Evolutionary conservation across 2,888 invertebrate species (phyloP).

Genomic region (Melanostoma mellinum): DNA sequence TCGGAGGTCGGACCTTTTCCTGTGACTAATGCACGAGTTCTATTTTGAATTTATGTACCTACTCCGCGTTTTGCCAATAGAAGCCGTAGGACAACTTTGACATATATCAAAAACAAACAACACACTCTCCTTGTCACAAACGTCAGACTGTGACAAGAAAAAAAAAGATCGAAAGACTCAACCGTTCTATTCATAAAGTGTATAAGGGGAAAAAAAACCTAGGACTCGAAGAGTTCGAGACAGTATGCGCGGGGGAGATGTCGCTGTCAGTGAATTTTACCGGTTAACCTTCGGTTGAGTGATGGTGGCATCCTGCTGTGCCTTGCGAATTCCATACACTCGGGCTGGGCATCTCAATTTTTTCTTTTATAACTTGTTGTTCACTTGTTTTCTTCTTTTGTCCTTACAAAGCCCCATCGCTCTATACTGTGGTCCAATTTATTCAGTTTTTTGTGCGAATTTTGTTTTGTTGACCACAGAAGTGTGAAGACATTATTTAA

Average conservation of each 20-base stretch:
- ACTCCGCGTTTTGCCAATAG: constrained; percentile 46
- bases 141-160: constrained; percentile 52
- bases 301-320: constrained; percentile 65
- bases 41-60: constrained; percentile 57
- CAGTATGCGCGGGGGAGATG: constrained; percentile 61
- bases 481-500: constrained; percentile 73
- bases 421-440: constrained; percentile 71
- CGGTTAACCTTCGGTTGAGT: constrained; percentile 67
- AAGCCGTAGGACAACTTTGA: constrained; percentile 63
- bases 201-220: constrained; percentile 53
- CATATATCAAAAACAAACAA: constrained; percentile 67
- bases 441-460: constrained; percentile 58
- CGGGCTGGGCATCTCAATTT: constrained; percentile 40
- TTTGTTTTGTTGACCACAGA: constrained; percentile 71
- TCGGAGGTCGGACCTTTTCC: constrained; percentile 66
- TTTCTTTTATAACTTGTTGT: constrained; percentile 14
- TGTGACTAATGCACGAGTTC: constrained; percentile 60
- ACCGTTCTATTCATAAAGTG: constrained; percentile 54
- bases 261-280: constrained; percentile 52
- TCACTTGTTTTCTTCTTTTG: constrained; percentile 58
- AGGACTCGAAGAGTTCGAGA: constrained; percentile 45
- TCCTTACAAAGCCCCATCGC: constrained; percentile 45
- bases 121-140: constrained; percentile 68
- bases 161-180: constrained; percentile 15
- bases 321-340: constrained; percentile 51